Evolutionary conservation across 2,797 vertebrate species (phyloP), one percentile per base, ranked within the genome.

Genomic region (Chloroceryle inda): DNA sequence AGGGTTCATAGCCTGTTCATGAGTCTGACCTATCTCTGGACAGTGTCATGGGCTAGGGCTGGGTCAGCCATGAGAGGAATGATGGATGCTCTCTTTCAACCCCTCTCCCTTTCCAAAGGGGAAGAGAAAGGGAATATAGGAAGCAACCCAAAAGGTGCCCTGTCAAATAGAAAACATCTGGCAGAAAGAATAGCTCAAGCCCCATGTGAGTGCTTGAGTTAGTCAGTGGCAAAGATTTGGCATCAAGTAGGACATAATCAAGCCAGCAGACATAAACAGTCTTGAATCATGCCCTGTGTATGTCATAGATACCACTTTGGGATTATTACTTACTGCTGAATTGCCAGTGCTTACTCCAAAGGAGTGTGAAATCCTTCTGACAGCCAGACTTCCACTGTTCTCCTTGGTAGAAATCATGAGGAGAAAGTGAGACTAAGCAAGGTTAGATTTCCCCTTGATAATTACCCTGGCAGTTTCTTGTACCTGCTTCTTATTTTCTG

Each of bases 261-360:
- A 59, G 75, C 87, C 91, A 91, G 85, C 14, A 82, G 84, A 38
- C 81, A 92, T 85, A 73, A 89, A 91, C 61, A 80, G 82, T 21
- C 83, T 81, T 58, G 38, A 71, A 2, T 80, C 64, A 49, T 89
- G 68, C 33, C 68, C 58, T 3, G 1, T 6, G 33, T 53, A 31
- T 63, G 38, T 71, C 15, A 10, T 16, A 63, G 68, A 71, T 53
- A 56, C 29, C 33, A 16, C 44, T 33, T 44, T 33, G 69, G 49
- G 42, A 49, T 91, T 56, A 13, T 75, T 94, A 49, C 45, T 91
- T 83, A 49, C 61, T 61, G 31, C 9, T 3, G 29, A 52, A 63
- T 58, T 35, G 24, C 40, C 31, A 19, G 38, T 7, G 44, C 37
- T 75, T 50, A 12, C 14, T 81, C 26, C 83, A 78, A 64, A 58